These are phyloP conservation scores for Drosophila bifasciata DNA, from an alignment of 1,140 invertebrate species.

Conservation along the genomic window DNA sequence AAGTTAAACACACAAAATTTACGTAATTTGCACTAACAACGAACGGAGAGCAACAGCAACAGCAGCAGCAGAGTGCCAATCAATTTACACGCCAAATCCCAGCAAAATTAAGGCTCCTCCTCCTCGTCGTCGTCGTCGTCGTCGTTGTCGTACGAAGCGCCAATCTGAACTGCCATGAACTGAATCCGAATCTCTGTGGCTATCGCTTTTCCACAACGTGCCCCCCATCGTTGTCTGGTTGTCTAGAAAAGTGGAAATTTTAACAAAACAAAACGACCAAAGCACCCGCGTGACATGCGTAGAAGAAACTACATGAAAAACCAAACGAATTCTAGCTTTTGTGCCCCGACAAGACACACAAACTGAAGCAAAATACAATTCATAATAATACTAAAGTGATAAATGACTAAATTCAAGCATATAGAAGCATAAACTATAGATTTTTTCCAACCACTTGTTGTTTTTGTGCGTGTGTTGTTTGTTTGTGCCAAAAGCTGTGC, in stretches of 20 bases:
- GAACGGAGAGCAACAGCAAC: slow-evolving; percentile 37
- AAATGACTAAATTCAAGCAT: background rate
- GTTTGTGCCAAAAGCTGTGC: slow-evolving; percentile 23
- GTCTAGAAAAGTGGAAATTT: slow-evolving; percentile 61
- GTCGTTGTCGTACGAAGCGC: slow-evolving; percentile 61
- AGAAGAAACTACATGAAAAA: slow-evolving; percentile 26
- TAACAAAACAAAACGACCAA: slow-evolving; percentile 49
- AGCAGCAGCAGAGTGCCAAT: slow-evolving; percentile 43
- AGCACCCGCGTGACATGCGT: slow-evolving; percentile 43
- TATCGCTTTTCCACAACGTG: slow-evolving; percentile 71
- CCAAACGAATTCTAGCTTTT: background rate
- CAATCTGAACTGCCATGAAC: slow-evolving; percentile 75
- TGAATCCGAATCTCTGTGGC: slow-evolving; percentile 42
- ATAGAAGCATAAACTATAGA: slow-evolving; percentile 9
- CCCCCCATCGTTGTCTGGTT: slow-evolving; percentile 33
- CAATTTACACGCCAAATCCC: slow-evolving; percentile 40
- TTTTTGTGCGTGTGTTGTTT: background rate
- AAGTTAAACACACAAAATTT: slow-evolving; percentile 55
- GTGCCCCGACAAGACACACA: background rate
- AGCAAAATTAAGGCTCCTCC: slow-evolving; percentile 25
- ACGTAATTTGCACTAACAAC: slow-evolving; percentile 60
- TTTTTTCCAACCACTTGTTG: slow-evolving; percentile 13
- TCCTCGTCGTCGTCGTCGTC: slow-evolving; percentile 21
- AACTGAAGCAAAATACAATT: background rate
- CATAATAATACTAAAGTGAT: no score